Base-by-base conservation (phyloP, 2,113 vertebrate genomes). In the Boleophthalmus pectinirostris region DNA sequence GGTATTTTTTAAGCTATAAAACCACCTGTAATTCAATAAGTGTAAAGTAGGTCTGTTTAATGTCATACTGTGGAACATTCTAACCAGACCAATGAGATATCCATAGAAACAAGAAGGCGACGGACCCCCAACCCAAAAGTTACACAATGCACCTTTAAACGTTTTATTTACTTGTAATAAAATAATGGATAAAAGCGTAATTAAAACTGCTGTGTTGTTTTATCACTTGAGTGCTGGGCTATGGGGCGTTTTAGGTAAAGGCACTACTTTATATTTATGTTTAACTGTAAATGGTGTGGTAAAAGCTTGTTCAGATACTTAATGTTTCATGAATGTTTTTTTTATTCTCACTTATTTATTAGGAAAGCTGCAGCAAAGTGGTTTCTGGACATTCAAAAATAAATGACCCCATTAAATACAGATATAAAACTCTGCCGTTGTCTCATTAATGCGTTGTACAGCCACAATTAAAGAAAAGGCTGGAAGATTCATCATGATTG, bases 311-410 rank as follows among this genome's bases (percentile, higher is more conserved):
- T 57, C 57, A 10, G 16, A 65, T 23, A 18, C 13, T 80, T 58
- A 80, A 80, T 68, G 57, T 72, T 75, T 75, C 20, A 75, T 58
- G 56, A 58, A 23, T 25, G 56, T 29, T 58, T 58, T 58, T n/a
- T 58, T 23, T 12, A 56, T 56, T 58, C 56, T 58, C 56, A 29
- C 21, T 25, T 58, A 23, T 58, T 58, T 58, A 58, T 11, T 25
- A 1, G 0, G 13, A 51, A 23, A 57, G 46, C 25, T 47, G 24
- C 24, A 35, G 38, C 38, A 61, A 33, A 61, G 15, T 61, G 11
- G 5, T 24, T 15, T 18, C 15, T 61, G 15, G 25, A 61, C 16
- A 35, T 33, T 15, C 12, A 61, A 35, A 61, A 61, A 33, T 15
- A 6, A 33, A 18, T 14, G 24, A 23, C 21, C 21, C 8, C 13